phyloP scores from a whole-genome alignment of 2,797 vertebrate species.

The Nyctibius grandis region DNA sequence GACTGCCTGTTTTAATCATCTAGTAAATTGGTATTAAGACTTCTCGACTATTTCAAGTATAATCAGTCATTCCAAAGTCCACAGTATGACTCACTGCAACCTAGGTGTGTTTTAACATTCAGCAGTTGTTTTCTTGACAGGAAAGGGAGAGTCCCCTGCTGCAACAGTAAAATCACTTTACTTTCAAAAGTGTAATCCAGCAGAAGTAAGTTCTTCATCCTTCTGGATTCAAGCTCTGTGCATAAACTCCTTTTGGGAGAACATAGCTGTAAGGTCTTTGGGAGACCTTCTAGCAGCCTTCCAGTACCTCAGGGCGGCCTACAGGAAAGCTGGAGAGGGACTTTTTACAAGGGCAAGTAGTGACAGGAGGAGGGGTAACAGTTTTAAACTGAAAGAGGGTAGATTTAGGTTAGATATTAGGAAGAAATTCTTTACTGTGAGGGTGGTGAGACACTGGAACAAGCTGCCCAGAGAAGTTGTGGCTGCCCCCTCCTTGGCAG shows the following conservation, averaged over 20 bases:
- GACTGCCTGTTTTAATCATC: background rate
- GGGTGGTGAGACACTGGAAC: too few relatives aligned
- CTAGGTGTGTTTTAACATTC: slow-evolving; percentile 44
- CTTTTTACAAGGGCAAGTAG: too few relatives aligned
- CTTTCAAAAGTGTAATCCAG: background rate
- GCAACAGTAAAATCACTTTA: background rate
- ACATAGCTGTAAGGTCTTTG: too few relatives aligned
- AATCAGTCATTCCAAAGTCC: slow-evolving; percentile 37
- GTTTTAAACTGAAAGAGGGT: too few relatives aligned
- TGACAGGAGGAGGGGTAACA: too few relatives aligned
- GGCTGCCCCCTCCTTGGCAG: too few relatives aligned
- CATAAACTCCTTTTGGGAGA: background rate
- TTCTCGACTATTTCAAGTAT: background rate
- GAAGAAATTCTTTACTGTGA: too few relatives aligned
- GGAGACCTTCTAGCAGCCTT: too few relatives aligned
- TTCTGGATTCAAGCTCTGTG: background rate
- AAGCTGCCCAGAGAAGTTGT: too few relatives aligned
- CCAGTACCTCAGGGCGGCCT: too few relatives aligned
- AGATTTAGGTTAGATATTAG: too few relatives aligned
- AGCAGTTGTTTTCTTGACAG: slow-evolving; percentile 30
- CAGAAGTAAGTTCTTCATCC: background rate
- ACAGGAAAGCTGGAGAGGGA: too few relatives aligned
- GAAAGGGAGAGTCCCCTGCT: slow-evolving; percentile 37
- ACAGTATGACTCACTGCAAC: slow-evolving; percentile 31
- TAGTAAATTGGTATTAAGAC: background rate